Conservation (phyloP, 2,797 vertebrate species). For the Sylvia borin region DNA sequence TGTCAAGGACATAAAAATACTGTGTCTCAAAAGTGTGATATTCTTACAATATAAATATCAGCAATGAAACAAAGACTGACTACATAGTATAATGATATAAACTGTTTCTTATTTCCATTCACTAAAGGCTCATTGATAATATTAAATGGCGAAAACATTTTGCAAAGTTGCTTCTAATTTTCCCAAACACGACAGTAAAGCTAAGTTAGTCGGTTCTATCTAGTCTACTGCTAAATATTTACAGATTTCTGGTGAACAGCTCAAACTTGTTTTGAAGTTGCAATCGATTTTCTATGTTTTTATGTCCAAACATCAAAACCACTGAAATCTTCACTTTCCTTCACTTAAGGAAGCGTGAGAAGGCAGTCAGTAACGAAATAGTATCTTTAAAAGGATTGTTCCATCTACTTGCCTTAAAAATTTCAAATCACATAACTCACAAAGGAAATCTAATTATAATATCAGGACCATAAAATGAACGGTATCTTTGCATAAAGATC, state of each 20-base stretch:
- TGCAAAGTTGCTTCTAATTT: not conserved
- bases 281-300: not conserved
- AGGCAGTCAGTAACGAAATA: not conserved
- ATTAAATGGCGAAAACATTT: not conserved
- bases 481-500: not conserved
- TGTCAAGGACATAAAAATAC: not conserved
- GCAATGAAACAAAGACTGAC: not conserved
- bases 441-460: not conserved
- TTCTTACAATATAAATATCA: not conserved
- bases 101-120: not conserved
- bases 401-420: not conserved
- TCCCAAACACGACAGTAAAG: not conserved
- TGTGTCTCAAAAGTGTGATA: not conserved
- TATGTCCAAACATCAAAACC: not conserved
- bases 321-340: not conserved
- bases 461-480: not conserved
- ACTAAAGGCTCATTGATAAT: not conserved
- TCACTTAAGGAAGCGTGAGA: not conserved
- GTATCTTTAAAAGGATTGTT: not conserved
- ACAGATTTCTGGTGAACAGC: not conserved
- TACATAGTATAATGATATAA: not conserved
- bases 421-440: not conserved
- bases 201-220: not conserved
- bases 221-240: not conserved
- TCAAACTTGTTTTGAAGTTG: not conserved